Percentiles rank a stretch among this genome's conserved stretches.
phyloP scores from a whole-genome alignment of 2,113 vertebrate genomes.

The Semicossyphus pulcher region DNA sequence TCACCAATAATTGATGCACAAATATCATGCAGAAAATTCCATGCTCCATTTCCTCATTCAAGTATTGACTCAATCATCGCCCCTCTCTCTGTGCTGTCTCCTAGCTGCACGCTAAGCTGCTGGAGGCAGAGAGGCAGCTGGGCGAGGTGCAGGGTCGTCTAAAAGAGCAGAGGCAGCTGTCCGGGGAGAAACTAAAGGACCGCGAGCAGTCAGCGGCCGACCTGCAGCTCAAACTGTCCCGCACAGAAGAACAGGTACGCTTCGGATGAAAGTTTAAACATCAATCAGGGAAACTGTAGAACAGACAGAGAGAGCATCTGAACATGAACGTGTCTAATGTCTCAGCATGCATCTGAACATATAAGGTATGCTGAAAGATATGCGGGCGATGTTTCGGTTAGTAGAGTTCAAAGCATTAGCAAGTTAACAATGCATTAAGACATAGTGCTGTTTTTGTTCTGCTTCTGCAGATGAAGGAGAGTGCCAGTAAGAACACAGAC shows the following conservation, averaged over 20 bases:
- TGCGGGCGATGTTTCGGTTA: too few relatives aligned
- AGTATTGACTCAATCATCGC: not conserved
- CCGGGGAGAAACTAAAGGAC: constrained; percentile 97
- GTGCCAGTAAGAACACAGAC: constrained; percentile 87
- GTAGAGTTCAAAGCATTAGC: too few relatives aligned
- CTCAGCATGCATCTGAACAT: too few relatives aligned
- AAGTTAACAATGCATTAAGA: not conserved
- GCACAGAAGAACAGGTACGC: constrained; percentile 92
- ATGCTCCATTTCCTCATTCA: not conserved
- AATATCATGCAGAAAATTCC: too few relatives aligned
- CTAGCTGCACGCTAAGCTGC: constrained; percentile 93
- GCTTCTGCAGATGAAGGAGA: constrained; percentile 89
- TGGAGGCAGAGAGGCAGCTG: constrained; percentile 94
- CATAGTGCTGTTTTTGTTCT: constrained; percentile 11
- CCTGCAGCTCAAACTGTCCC: constrained; percentile 93
- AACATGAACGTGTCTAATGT: not conserved
- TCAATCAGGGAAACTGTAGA: not conserved
- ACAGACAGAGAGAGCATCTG: not conserved
- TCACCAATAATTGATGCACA: too few relatives aligned
- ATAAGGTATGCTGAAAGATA: too few relatives aligned
- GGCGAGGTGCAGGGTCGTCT: constrained; percentile 95
- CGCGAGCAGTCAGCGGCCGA: constrained; percentile 96
- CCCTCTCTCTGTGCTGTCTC: not conserved
- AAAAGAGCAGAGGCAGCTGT: constrained; percentile 97
- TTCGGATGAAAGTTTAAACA: not conserved